phyloP scores from a whole-genome alignment of 2,888 invertebrate species.

The Nemapogon koenigi region DNA sequence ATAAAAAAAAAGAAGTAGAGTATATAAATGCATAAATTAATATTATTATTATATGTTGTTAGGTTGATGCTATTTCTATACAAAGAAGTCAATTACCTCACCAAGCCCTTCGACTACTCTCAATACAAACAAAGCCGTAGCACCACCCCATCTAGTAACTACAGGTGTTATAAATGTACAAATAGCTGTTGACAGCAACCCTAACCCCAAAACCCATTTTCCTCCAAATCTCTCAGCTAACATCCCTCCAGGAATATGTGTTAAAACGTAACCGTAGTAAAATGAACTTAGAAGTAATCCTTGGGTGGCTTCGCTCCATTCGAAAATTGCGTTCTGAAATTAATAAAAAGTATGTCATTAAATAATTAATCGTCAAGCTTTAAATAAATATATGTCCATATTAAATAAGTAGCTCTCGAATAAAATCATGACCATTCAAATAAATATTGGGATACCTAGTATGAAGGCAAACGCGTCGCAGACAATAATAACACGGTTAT shows the following conservation, averaged over 20 bases:
- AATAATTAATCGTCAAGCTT: not conserved
- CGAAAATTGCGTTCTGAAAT: conserved; percentile 41
- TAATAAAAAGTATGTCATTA: not conserved
- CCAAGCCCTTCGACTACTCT: conserved; percentile 66
- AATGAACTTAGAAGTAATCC: conserved; percentile 82
- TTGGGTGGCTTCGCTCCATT: conserved; percentile 75
- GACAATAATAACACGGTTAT: too few relatives aligned
- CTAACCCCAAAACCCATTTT: conserved; percentile 82
- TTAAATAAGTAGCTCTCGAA: too few relatives aligned
- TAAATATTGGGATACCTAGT: too few relatives aligned
- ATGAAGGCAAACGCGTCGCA: too few relatives aligned
- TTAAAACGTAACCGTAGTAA: conserved; percentile 85
- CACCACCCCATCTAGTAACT: conserved; percentile 65
- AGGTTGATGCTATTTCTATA: not conserved
- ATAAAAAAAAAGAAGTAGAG: not conserved
- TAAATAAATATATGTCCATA: too few relatives aligned
- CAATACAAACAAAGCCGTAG: conserved; percentile 59
- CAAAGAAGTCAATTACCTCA: conserved; percentile 60
- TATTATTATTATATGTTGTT: not conserved
- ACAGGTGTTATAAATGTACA: conserved; percentile 82
- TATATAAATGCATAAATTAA: not conserved
- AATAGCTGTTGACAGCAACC: conserved; percentile 79
- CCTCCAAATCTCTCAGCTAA: conserved; percentile 83
- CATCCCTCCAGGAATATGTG: conserved; percentile 85
- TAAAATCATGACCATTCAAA: too few relatives aligned